Evolutionary conservation across 2,888 invertebrate species (phyloP).

Genomic region (Scaptomyza caliginosa): DNA sequence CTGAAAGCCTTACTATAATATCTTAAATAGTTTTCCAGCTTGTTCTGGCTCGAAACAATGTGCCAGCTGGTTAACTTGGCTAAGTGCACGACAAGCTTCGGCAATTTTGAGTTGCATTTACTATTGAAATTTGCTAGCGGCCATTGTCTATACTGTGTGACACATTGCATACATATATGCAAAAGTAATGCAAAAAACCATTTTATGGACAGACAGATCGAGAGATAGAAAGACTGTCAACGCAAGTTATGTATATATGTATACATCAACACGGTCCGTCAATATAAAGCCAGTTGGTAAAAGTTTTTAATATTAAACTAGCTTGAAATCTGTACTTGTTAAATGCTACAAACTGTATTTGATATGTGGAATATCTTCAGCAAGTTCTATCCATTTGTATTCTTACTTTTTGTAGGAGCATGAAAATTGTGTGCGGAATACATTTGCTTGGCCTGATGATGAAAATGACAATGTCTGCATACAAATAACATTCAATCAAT

Average conservation of each 20-base stretch:
- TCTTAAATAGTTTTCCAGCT: slow-evolving; percentile 41
- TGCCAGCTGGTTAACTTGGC: slow-evolving; percentile 56
- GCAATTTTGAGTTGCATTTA: slow-evolving; percentile 23
- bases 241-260: slow-evolving; percentile 26
- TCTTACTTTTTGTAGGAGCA: slow-evolving; percentile 38
- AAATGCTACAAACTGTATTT: slow-evolving; percentile 7
- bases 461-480: slow-evolving; percentile 15
- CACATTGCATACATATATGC: slow-evolving; percentile 28
- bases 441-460: slow-evolving; percentile 15
- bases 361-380: neutral
- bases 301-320: slow-evolving; percentile 39
- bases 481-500: slow-evolving; percentile 59
- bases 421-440: slow-evolving; percentile 43
- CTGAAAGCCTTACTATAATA: slow-evolving; percentile 32
- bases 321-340: slow-evolving; percentile 4
- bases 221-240: slow-evolving; percentile 32
- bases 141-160: slow-evolving; percentile 21
- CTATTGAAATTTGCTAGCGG: neutral
- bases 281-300: slow-evolving; percentile 14
- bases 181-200: slow-evolving; percentile 22
- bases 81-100: slow-evolving; percentile 68
- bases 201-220: slow-evolving; percentile 28
- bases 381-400: neutral
- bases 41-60: slow-evolving; percentile 15
- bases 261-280: neutral